These are phyloP conservation scores for Gandaritis pyraliata DNA, from an alignment of 2,888 invertebrate genomes.

Conservation along the genomic window DNA sequence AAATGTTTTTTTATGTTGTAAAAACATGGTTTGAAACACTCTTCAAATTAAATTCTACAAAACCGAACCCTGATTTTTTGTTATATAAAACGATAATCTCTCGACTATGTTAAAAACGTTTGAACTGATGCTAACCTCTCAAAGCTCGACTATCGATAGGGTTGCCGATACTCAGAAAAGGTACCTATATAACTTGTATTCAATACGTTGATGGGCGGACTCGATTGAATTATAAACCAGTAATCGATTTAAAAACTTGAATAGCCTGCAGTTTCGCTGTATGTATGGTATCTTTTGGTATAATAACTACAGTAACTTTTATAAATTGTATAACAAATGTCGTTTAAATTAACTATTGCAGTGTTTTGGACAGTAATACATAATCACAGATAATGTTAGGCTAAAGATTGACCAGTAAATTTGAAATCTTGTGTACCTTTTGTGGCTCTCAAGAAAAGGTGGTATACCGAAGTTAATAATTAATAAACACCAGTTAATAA, in stretches of 20 bases:
- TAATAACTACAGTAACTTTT: neutral
- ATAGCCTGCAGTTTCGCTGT: constrained; percentile 1
- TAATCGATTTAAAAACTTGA: neutral
- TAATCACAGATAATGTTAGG: neutral
- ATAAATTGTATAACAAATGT: too few species aligned
- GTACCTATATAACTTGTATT: neutral
- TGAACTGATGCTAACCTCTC: constrained; percentile 1
- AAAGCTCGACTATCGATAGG: neutral
- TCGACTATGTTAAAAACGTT: neutral
- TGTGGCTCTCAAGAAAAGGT: neutral
- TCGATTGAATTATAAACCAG: neutral
- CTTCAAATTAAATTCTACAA: too few species aligned
- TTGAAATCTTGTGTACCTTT: neutral
- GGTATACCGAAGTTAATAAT: too few species aligned
- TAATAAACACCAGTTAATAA: too few species aligned
- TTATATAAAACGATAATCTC: too few species aligned
- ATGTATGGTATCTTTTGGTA: neutral
- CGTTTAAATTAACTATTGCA: too few species aligned
- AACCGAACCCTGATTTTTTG: too few species aligned
- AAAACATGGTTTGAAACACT: too few species aligned
- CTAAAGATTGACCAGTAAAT: neutral
- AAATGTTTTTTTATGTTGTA: too few species aligned
- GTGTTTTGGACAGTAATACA: neutral
- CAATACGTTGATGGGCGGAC: neutral
- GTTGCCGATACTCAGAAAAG: neutral